Evolutionary conservation across 2,888 invertebrate species (phyloP).

Genomic region (Ophonus ardosiacus): DNA sequence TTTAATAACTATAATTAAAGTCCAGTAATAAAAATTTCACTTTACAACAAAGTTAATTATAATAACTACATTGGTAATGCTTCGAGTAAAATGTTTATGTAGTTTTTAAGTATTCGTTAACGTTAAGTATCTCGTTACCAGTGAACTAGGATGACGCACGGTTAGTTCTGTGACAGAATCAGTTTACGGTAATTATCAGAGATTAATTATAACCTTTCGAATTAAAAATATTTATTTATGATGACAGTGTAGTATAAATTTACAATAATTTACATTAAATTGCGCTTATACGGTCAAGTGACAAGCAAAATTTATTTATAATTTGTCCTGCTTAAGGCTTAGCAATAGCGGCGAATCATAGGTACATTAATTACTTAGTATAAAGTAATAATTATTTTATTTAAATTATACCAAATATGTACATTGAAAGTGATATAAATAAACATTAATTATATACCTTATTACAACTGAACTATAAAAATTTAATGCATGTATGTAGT

Average conservation of each 20-base stretch:
- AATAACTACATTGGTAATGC: no score
- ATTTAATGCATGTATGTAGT: background rate
- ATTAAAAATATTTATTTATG: conserved; percentile 26
- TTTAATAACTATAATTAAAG: no score
- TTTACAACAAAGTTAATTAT: no score
- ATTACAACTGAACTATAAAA: background rate
- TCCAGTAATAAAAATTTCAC: no score
- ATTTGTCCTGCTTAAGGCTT: conserved; percentile 7
- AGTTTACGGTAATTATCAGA: conserved; percentile 23
- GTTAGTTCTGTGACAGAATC: conserved; percentile 13
- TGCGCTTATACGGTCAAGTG: background rate
- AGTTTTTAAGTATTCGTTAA: background rate
- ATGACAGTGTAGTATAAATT: conserved; percentile 1
- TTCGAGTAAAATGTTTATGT: no score
- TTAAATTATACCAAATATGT: conserved; percentile 8
- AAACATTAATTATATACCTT: background rate
- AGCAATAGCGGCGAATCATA: background rate
- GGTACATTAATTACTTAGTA: background rate
- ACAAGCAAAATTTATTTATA: conserved; percentile 26
- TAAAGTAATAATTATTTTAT: background rate
- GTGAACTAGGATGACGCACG: background rate
- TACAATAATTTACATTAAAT: conserved; percentile 23
- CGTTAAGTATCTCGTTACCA: background rate
- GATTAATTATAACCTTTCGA: conserved; percentile 37
- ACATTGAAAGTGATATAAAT: background rate